phyloP scores from a whole-genome alignment of 2,888 invertebrate species.

The Steinernema scapterisci region DNA sequence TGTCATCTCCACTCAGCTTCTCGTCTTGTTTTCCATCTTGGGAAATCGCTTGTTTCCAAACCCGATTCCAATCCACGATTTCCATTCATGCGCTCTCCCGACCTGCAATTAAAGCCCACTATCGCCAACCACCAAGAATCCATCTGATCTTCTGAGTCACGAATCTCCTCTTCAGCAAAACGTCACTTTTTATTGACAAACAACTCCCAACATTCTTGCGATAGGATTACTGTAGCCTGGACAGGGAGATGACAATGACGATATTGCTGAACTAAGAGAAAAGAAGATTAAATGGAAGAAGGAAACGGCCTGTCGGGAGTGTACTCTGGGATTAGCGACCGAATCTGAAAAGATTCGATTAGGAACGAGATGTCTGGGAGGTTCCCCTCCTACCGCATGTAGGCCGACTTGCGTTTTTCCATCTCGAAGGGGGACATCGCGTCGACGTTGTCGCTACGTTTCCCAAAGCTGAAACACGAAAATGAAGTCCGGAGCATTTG shows the following conservation, averaged over 20 bases:
- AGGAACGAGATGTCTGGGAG: neutral
- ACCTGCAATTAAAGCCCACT: neutral
- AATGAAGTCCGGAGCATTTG: no score
- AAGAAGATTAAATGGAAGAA: neutral
- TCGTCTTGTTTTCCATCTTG: no score
- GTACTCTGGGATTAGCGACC: neutral
- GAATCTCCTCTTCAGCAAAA: neutral
- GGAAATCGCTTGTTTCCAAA: no score
- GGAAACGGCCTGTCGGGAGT: no score
- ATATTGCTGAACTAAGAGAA: conserved; percentile 13
- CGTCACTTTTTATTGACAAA: conserved; percentile 15
- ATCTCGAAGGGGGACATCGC: neutral
- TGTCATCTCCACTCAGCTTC: no score
- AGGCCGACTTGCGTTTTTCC: conserved; percentile 40
- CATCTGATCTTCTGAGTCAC: neutral
- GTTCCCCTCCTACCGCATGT: conserved; percentile 40
- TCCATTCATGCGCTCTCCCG: neutral
- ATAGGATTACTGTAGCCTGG: conserved; percentile 17
- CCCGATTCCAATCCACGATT: neutral
- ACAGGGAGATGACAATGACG: neutral
- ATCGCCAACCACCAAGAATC: neutral
- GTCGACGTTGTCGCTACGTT: neutral
- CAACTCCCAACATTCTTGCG: conserved; percentile 10
- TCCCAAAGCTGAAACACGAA: neutral
- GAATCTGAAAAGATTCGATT: neutral